Evolutionary conservation across 2,888 invertebrate species (phyloP).

Genomic region (Trisateles emortualis): DNA sequence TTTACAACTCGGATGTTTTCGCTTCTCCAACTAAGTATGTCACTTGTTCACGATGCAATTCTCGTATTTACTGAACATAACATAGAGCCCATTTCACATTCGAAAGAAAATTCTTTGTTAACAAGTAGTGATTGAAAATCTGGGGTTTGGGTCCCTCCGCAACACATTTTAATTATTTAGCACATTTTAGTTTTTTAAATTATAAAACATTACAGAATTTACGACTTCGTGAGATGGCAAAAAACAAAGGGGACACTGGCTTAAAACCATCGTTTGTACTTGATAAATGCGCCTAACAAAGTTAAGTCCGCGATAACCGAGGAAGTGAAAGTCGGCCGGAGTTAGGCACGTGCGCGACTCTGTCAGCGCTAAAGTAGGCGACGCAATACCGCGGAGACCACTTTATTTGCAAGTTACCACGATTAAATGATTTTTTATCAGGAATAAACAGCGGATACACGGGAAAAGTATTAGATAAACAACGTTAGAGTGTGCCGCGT

Average conservation of each 20-base stretch:
- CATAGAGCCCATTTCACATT: conserved; percentile 28
- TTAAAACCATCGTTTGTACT: conserved; percentile 15
- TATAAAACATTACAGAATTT: conserved; percentile 8
- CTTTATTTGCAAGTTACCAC: conserved; percentile 19
- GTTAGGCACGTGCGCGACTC: conserved; percentile 56
- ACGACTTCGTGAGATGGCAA: neutral
- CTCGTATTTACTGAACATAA: conserved; percentile 9
- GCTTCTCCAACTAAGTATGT: conserved; percentile 10
- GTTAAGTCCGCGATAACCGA: conserved; percentile 43
- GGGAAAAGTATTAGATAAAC: conserved; percentile 70
- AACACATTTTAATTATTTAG: conserved; percentile 20
- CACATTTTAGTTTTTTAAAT: conserved; percentile 10
- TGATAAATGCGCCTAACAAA: conserved; percentile 36
- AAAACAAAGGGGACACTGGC: conserved; percentile 6
- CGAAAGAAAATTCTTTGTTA: conserved; percentile 25
- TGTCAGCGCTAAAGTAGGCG: conserved; percentile 28
- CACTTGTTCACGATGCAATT: conserved; percentile 8
- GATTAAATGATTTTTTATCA: conserved; percentile 25
- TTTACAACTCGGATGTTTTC: conserved; percentile 26
- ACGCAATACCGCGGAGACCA: conserved; percentile 16
- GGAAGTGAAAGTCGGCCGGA: conserved; percentile 72
- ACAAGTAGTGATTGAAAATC: conserved; percentile 29
- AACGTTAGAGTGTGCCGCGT: conserved; percentile 66
- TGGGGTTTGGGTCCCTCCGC: conserved; percentile 11
- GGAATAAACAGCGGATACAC: conserved; percentile 30